Evolutionary conservation across 1,140 invertebrate species (phyloP), one percentile per base, ranked within the genome.

Genomic region (Leptinotarsa lineolata): DNA sequence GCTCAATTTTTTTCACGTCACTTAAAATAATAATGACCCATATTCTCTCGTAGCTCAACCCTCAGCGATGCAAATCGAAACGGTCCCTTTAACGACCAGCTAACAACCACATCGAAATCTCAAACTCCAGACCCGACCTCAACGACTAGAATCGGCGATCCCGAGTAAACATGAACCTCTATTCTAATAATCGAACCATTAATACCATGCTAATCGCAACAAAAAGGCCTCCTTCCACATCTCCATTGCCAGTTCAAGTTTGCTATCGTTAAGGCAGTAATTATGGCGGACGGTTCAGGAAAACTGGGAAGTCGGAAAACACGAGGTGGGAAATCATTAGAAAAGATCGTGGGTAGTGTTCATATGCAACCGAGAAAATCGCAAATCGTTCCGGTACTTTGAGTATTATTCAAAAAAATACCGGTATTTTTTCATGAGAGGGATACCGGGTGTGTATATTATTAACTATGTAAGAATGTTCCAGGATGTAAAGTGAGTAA

Each of bases 171-270:
- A 63, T 24, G 60, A 63, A 63, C 20, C 60, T 21, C 16, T 13
- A n/a, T 21, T 63, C 20, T n/a, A 63, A 63, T 63, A 63, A 63
- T 63, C 60, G 20, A 24, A 63, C 18, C 61, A 63, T 63, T 63
- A 63, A 63, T 63, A 63, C 20, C 24, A 20, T n/a, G 24, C 61
- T 63, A 63, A 63, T 63, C 61, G 61, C 20, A 63, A 30, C 61
- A 63, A 63, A 63, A 63, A 63, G 61, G 4, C 61, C 61, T 30
- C 61, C 20, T 63, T 4, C 21, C 61, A 63, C 21, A 63, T 16
- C 24, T 16, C 61, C 12, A 63, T 21, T 21, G 20, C 61, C 24
- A 18, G 61, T 63, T n/a, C 61, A 63, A 63, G 61, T 63, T 63
- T 63, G 20, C 61, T 21, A 63, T 63, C 61, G 20, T 63, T 63